Conservation (phyloP, 2,113 vertebrate species). For the Sus scrofa region T2T-Sscrofa CM000813.6:1131501-1132000, state of each 20-base stretch:
- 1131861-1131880: accelerated
- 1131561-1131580: no score
- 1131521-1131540: no score
- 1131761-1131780: background rate
- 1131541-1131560: accelerated
- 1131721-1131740: accelerated
- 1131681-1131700: constrained; percentile 46
- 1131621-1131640: no score
- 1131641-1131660: background rate
- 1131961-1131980: background rate
- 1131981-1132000: background rate
- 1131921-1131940: accelerated
- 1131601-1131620: background rate
- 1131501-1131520: accelerated
- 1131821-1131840: accelerated
- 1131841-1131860: accelerated
- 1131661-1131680: accelerated
- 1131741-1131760: no score
- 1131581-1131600: accelerated
- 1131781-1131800: background rate
- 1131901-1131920: accelerated
- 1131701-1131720: background rate
- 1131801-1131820: accelerated
- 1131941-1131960: accelerated
- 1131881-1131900: background rate